Percentiles rank a stretch among this genome's conserved stretches.
These are phyloP conservation scores for Hylaeus anthracinus DNA, from an alignment of 1,140 invertebrate species.

Conservation along the genomic window DNA sequence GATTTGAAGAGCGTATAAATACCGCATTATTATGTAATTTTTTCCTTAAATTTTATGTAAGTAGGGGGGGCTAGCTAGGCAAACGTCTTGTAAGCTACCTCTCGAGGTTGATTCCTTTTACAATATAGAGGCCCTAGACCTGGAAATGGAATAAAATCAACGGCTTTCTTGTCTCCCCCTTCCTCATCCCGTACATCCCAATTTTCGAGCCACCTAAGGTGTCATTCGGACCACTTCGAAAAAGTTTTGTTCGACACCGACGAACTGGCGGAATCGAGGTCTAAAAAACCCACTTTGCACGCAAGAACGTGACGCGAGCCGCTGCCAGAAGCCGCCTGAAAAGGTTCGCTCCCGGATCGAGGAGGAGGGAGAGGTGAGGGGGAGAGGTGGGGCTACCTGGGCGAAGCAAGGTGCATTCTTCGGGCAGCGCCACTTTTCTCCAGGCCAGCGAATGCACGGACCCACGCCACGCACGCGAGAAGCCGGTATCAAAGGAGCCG, in stretches of 20 bases:
- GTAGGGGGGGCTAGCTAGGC: too few species aligned
- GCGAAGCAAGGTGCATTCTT: conserved; percentile 59
- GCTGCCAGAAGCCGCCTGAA: not conserved
- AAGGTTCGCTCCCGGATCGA: not conserved
- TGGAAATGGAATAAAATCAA: too few species aligned
- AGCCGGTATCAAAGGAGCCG: conserved; percentile 57
- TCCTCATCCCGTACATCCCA: not conserved
- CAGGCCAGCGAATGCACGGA: conserved; percentile 25
- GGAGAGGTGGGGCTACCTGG: conserved; percentile 12
- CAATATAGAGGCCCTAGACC: too few species aligned
- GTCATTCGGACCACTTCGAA: not conserved
- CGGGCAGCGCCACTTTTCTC: conserved; percentile 45
- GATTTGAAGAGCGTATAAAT: too few species aligned
- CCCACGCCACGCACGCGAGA: conserved; percentile 44
- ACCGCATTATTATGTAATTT: too few species aligned
- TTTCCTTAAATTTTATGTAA: too few species aligned
- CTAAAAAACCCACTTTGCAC: conserved; percentile 17
- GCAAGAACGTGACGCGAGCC: conserved; percentile 13
- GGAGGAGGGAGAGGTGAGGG: not conserved
- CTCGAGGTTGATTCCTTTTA: too few species aligned
- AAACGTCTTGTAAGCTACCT: too few species aligned
- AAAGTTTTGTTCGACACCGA: not conserved
- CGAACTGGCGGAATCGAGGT: not conserved
- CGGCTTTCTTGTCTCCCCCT: too few species aligned
- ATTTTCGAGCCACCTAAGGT: not conserved